Evolutionary conservation across 2,797 vertebrate species (phyloP).

Genomic region (Paramormyrops hopkinsi): DNA sequence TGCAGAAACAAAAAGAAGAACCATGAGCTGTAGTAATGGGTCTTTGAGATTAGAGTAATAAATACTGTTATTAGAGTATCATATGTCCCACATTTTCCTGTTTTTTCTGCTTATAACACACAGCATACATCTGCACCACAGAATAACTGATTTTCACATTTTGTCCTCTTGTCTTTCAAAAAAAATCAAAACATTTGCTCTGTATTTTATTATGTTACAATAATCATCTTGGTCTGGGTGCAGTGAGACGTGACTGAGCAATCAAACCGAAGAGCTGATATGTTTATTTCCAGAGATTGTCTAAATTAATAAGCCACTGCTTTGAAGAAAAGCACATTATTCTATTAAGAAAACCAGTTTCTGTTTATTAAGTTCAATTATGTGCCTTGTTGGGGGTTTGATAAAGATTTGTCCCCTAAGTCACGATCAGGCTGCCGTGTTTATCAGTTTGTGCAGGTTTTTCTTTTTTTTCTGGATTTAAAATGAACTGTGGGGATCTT

Average conservation of each 20-base stretch:
- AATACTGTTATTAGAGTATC: not conserved
- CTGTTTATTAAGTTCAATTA: not conserved
- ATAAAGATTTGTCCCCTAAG: not conserved
- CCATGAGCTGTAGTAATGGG: not conserved
- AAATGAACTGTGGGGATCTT: not conserved
- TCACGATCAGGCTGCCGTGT: not conserved
- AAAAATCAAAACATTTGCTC: not conserved
- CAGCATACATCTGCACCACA: not conserved
- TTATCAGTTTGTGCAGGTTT: not conserved
- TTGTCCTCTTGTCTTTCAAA: not conserved
- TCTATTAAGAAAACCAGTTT: not conserved
- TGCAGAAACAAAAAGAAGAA: not conserved
- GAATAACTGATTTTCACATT: not conserved
- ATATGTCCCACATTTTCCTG: not conserved
- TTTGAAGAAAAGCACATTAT: conserved; percentile 6
- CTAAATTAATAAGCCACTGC: not conserved
- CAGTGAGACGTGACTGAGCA: not conserved
- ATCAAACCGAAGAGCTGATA: not conserved
- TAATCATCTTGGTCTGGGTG: not conserved
- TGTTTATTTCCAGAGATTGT: conserved; percentile 11
- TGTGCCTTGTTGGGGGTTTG: not conserved
- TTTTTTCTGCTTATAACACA: not conserved
- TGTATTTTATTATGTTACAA: not conserved
- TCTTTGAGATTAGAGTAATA: not conserved
- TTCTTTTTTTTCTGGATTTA: not conserved